phyloP scores from a whole-genome alignment of 2,113 vertebrate species.

The Myotis davidii region DNA sequence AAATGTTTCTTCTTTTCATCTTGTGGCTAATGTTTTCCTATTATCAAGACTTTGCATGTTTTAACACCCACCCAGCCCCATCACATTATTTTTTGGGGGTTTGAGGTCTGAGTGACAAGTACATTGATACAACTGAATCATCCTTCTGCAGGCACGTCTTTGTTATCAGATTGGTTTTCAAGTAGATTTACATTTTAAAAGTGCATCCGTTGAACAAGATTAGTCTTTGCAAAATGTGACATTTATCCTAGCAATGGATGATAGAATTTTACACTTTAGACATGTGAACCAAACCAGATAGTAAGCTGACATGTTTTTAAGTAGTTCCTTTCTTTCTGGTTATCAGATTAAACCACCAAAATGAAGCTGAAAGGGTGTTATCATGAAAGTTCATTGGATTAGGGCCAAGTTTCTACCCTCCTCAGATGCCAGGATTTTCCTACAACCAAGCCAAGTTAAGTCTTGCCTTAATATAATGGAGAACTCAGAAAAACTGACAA shows the following conservation, averaged over 20 bases:
- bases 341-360: conserved; percentile 81
- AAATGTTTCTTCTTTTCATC: conserved; percentile 77
- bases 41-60: conserved; percentile 87
- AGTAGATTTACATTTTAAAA: conserved; percentile 86
- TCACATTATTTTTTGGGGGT: conserved; percentile 80
- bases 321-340: conserved; percentile 75
- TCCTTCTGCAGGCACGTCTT: conserved; percentile 85
- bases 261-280: conserved; percentile 81
- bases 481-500: conserved; percentile 52
- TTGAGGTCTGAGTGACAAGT: conserved; percentile 86
- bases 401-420: conserved; percentile 72
- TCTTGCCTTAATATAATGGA: conserved; percentile 65
- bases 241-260: conserved; percentile 73
- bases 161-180: conserved; percentile 88
- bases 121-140: conserved; percentile 89
- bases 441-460: conserved; percentile 52
- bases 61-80: conserved; percentile 83
- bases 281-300: conserved; percentile 77
- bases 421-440: conserved; percentile 57
- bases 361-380: conserved; percentile 67
- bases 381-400: conserved; percentile 68
- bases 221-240: conserved; percentile 84
- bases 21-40: conserved; percentile 85
- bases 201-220: conserved; percentile 85
- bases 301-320: conserved; percentile 76